phyloP scores from a whole-genome alignment of 2,888 invertebrate species.

The Callinectes sapidus region DNA sequence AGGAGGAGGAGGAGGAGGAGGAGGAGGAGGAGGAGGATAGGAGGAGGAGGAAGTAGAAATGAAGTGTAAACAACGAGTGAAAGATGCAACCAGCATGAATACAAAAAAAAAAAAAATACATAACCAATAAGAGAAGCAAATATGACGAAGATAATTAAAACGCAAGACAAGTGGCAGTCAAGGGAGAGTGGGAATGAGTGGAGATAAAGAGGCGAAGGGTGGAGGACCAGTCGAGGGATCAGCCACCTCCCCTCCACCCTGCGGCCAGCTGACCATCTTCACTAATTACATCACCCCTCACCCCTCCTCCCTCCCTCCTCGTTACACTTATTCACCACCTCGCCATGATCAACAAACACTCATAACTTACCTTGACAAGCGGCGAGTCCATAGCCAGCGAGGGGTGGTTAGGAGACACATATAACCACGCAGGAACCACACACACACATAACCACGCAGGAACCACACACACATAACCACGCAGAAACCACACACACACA shows the following conservation, averaged over 20 bases:
- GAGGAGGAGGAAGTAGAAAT: background rate
- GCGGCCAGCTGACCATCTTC: background rate
- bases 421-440: background rate
- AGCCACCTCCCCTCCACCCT: background rate
- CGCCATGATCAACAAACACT: conserved; percentile 2
- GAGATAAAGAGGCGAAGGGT: background rate
- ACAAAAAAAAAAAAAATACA: background rate
- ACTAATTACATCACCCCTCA: background rate
- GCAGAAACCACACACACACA: background rate
- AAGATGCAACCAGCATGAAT: background rate
- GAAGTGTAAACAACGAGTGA: background rate
- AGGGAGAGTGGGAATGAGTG: background rate
- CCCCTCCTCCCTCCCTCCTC: background rate
- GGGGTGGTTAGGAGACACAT: background rate
- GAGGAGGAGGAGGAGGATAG: background rate
- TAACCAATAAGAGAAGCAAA: background rate
- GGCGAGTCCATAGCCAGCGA: background rate
- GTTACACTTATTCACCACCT: background rate
- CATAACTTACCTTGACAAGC: background rate
- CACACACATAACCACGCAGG: background rate
- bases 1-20: background rate
- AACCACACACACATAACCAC: background rate
- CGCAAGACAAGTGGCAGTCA: background rate
- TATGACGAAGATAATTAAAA: background rate
- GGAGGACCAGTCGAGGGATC: background rate